Conservation (phyloP, 2,888 invertebrate species). For the Mellilla xanthometata region DNA sequence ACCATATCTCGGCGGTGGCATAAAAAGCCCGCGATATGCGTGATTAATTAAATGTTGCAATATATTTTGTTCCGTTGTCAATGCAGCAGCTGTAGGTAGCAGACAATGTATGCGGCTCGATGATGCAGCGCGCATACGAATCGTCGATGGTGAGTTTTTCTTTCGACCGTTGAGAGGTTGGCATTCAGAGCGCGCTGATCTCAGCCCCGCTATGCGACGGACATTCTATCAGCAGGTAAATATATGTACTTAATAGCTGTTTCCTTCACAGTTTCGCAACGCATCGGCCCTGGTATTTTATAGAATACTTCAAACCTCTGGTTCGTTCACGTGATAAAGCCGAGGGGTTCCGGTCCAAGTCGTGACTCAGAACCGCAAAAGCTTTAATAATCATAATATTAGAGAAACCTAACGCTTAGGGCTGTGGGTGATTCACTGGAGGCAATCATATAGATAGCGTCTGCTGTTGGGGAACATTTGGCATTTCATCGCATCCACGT, state of each 20-base stretch:
- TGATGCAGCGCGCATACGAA: slow-evolving; percentile 20
- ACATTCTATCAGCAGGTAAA: slow-evolving; percentile 22
- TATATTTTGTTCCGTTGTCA: slow-evolving; percentile 17
- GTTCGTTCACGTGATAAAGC: slow-evolving; percentile 25
- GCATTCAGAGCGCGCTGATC: slow-evolving; percentile 43
- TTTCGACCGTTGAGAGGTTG: slow-evolving; percentile 29
- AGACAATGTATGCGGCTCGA: slow-evolving; percentile 19
- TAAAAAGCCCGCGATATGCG: slow-evolving; percentile 9
- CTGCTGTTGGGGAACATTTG: too few relatives aligned
- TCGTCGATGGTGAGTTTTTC: slow-evolving; percentile 30
- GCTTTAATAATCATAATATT: slow-evolving; percentile 29
- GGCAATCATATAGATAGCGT: too few relatives aligned
- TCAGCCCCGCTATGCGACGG: slow-evolving; percentile 35
- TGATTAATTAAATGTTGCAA: slow-evolving; percentile 19
- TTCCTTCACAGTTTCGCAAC: slow-evolving; percentile 37
- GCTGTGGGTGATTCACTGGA: slow-evolving; percentile 9
- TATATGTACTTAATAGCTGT: slow-evolving; percentile 23
- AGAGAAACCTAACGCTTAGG: slow-evolving; percentile 25
- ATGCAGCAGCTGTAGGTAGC: slow-evolving; percentile 2
- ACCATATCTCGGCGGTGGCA: slow-evolving; percentile 9
- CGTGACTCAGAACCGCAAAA: slow-evolving; percentile 41
- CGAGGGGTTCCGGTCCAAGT: slow-evolving; percentile 28
- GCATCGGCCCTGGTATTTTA: slow-evolving; percentile 35
- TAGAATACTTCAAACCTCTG: slow-evolving; percentile 30
- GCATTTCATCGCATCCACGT: too few relatives aligned